phyloP scores from a whole-genome alignment of 2,888 invertebrate genomes.

The Unio delphinus region DNA sequence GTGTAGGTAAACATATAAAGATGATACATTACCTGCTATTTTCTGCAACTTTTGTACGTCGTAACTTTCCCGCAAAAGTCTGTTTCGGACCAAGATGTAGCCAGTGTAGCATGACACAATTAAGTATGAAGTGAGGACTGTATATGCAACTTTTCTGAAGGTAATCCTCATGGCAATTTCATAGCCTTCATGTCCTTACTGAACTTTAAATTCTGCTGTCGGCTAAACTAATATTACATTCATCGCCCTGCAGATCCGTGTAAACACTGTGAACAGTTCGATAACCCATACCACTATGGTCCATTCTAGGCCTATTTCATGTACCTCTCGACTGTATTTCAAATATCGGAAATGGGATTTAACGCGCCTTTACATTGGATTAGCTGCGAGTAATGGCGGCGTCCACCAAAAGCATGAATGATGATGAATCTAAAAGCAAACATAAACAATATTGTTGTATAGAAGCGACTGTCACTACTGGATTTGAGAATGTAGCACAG shows the following conservation, averaged over 20 bases:
- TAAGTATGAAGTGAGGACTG: conserved; percentile 55
- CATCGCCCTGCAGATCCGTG: conserved; percentile 4
- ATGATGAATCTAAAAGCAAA: conserved; percentile 1
- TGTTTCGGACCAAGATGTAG: conserved; percentile 50
- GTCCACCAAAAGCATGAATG: conserved; percentile 36
- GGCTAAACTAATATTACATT: too few species aligned
- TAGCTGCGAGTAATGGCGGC: conserved; percentile 54
- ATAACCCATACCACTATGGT: conserved; percentile 4
- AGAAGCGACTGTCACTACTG: conserved; percentile 71
- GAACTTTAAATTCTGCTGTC: background rate
- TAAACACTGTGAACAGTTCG: background rate
- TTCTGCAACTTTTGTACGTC: conserved; percentile 28
- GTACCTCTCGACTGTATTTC: conserved; percentile 6
- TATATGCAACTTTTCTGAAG: conserved; percentile 48
- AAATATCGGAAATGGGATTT: conserved; percentile 35
- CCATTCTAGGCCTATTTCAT: conserved; percentile 1
- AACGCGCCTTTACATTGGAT: conserved; percentile 31
- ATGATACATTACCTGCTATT: conserved; percentile 23
- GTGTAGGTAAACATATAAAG: too few species aligned
- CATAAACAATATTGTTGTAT: conserved; percentile 45
- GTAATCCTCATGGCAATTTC: conserved; percentile 32
- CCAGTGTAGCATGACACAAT: conserved; percentile 62
- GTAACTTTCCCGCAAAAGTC: conserved; percentile 23
- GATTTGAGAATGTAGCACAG: conserved; percentile 70
- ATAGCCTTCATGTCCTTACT: background rate